These are phyloP conservation scores for Fopius arisanus DNA, from an alignment of 1,140 invertebrate species.

Conservation along the genomic window DNA sequence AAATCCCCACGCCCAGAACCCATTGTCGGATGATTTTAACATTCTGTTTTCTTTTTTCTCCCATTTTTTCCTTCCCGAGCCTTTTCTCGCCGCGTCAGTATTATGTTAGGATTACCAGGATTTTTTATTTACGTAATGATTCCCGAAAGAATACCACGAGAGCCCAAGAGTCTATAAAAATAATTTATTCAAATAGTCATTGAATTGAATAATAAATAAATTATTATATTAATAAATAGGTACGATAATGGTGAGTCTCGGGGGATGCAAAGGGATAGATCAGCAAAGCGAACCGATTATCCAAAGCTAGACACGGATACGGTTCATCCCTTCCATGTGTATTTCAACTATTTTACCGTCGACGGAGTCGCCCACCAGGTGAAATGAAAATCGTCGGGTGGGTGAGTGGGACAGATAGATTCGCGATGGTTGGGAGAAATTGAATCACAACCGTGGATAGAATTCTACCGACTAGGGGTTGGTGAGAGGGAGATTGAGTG, in stretches of 20 bases:
- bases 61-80: background rate
- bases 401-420: constrained; percentile 40
- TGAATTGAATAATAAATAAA: too few species aligned
- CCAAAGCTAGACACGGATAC: constrained; percentile 26
- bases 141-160: background rate
- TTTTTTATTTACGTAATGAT: constrained; percentile 3
- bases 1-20: constrained; percentile 43
- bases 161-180: too few species aligned
- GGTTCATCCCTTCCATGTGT: constrained; percentile 6
- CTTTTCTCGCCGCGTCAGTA: background rate
- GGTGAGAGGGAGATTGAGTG: background rate
- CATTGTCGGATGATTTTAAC: background rate
- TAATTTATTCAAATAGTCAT: too few species aligned
- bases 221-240: too few species aligned
- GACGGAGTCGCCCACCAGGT: constrained; percentile 2
- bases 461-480: background rate
- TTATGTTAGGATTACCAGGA: background rate
- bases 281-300: constrained; percentile 32
- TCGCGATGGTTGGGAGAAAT: background rate
- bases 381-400: too few species aligned
- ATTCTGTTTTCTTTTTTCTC: background rate
- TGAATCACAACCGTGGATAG: background rate
- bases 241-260: too few species aligned
- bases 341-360: constrained; percentile 11
- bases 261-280: background rate